Conservation (phyloP, 2,797 vertebrate genomes). For the Lepidocolaptes lacrymiger region DNA sequence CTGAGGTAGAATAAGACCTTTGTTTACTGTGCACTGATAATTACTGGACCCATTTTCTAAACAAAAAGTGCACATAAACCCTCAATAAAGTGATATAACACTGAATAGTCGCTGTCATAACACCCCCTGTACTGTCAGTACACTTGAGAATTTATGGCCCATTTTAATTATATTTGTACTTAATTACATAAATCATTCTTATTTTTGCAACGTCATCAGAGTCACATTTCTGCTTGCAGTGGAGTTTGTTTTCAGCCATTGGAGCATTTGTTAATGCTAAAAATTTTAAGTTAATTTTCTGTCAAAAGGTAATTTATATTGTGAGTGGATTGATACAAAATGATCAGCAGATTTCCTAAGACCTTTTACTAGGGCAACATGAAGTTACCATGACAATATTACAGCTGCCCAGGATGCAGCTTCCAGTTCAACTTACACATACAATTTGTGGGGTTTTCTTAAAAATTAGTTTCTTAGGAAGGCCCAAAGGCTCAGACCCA, state of each 20-base stretch:
- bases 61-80: slow-evolving; percentile 15
- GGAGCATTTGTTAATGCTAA: neutral
- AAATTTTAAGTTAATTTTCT: neutral
- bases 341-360: neutral
- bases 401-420: neutral
- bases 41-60: slow-evolving; percentile 5
- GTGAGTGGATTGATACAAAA: neutral
- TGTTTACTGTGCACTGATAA: slow-evolving; percentile 32
- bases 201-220: slow-evolving; percentile 18
- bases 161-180: slow-evolving; percentile 23
- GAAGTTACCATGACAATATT: neutral
- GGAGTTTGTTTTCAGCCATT: neutral
- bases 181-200: slow-evolving; percentile 34
- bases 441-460: neutral
- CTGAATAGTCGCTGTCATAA: slow-evolving; percentile 19
- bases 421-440: neutral
- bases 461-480: neutral
- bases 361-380: neutral
- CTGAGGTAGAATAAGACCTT: slow-evolving; percentile 31
- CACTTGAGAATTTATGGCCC: slow-evolving; percentile 20
- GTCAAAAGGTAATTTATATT: neutral
- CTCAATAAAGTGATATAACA: slow-evolving; percentile 32
- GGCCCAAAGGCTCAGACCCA: neutral
- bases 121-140: neutral
- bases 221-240: neutral